A percentile compares a stretch with the other conserved stretches of the same genome.
Evolutionary conservation across 2,113 vertebrate genomes (phyloP).

Genomic region (Nycticebus coucang): DNA sequence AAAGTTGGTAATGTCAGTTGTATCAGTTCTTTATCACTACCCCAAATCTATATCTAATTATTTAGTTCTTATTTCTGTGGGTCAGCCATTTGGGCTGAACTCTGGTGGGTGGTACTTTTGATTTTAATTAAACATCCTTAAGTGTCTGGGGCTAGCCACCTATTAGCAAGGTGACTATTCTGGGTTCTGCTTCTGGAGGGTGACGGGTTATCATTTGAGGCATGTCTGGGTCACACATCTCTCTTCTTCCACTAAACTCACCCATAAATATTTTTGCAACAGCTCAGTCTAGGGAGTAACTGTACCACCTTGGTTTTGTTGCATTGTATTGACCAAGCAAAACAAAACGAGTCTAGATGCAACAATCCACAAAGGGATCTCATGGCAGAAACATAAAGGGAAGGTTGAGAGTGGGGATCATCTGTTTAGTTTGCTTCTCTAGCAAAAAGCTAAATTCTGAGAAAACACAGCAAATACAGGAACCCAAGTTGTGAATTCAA

Average conservation of each 20-base stretch:
- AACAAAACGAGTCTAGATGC: not conserved
- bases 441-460: not conserved
- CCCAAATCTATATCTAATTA: not conserved
- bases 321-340: not conserved
- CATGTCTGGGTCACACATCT: not conserved
- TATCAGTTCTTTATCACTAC: not conserved
- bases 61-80: not conserved
- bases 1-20: not conserved
- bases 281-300: not conserved
- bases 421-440: not conserved
- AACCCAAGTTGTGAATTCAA: not conserved
- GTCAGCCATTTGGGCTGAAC: not conserved
- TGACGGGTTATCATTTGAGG: not conserved
- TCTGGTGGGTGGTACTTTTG: not conserved
- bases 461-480: not conserved
- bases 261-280: not conserved
- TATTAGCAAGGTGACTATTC: not conserved
- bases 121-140: not conserved
- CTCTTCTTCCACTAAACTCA: not conserved
- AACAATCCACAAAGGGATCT: not conserved
- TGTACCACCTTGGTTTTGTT: not conserved
- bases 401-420: not conserved
- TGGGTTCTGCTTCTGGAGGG: not conserved
- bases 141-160: not conserved
- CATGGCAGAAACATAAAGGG: not conserved